Conservation (phyloP, 2,113 vertebrate species). For the Solea senegalensis region DNA sequence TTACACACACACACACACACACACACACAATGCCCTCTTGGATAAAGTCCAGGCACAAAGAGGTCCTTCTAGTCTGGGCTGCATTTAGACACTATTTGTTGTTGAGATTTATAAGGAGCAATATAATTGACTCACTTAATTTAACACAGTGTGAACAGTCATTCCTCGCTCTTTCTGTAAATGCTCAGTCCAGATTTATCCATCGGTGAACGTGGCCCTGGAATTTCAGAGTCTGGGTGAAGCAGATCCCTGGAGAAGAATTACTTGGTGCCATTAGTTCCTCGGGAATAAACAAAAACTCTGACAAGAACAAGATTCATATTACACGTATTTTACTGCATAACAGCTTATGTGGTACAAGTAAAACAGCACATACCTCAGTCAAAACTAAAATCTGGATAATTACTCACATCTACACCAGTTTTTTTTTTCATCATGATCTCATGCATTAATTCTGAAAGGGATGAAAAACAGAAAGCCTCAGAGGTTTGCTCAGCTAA, state of each 20-base stretch:
- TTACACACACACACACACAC: slow-evolving; percentile 18
- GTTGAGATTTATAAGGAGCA: slow-evolving; percentile 61
- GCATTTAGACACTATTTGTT: slow-evolving; percentile 30
- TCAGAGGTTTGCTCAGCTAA: too few relatives aligned
- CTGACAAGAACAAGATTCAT: not conserved
- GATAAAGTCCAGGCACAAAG: slow-evolving; percentile 54
- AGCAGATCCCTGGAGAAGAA: not conserved
- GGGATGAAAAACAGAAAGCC: too few relatives aligned
- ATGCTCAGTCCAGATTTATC: slow-evolving; percentile 24
- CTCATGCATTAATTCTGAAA: too few relatives aligned
- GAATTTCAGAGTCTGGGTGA: not conserved
- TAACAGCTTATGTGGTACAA: too few relatives aligned
- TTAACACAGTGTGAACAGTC: slow-evolving; percentile 40
- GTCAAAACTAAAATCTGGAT: too few relatives aligned
- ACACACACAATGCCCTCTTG: slow-evolving; percentile 11
- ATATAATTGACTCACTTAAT: slow-evolving; percentile 54
- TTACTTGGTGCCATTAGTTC: not conserved
- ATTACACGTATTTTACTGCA: not conserved
- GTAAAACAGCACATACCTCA: too few relatives aligned
- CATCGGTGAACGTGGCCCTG: slow-evolving; percentile 11
- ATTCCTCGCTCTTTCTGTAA: slow-evolving; percentile 39
- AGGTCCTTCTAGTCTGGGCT: slow-evolving; percentile 40
- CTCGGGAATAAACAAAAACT: not conserved
- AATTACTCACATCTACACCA: too few relatives aligned
- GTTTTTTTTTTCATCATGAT: too few relatives aligned